Evolutionary conservation across 2,888 invertebrate species (phyloP).

Genomic region (Leucophenga montana): DNA sequence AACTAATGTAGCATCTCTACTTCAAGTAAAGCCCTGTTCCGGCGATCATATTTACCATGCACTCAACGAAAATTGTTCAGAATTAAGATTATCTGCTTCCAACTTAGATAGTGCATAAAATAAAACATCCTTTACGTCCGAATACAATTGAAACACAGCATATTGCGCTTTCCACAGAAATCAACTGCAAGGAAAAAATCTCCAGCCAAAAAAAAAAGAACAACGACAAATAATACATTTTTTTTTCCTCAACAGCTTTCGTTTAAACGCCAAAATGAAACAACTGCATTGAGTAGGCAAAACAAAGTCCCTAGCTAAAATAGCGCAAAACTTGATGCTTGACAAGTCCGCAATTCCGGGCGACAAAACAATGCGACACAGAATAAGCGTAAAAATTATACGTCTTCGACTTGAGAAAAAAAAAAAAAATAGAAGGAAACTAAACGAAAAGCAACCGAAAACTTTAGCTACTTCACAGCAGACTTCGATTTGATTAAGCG

Average conservation of each 20-base stretch:
- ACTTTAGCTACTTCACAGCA: background rate
- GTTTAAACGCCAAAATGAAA: conserved; percentile 34
- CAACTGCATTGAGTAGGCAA: conserved; percentile 54
- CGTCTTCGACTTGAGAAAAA: background rate
- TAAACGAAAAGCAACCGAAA: background rate
- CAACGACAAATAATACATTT: conserved; percentile 59
- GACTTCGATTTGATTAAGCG: conserved; percentile 17
- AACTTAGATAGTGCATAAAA: no score
- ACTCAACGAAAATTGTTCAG: no score
- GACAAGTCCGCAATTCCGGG: conserved; percentile 23
- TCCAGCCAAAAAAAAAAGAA: background rate
- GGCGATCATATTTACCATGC: no score
- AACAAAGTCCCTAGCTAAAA: conserved; percentile 4
- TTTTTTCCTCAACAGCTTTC: conserved; percentile 42
- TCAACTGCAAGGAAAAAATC: conserved; percentile 13
- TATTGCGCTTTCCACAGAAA: background rate
- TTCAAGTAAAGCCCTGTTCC: no score
- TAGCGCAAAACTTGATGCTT: background rate
- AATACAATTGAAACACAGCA: no score
- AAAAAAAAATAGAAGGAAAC: background rate
- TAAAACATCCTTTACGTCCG: no score
- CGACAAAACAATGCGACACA: conserved; percentile 12
- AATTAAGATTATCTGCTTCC: no score
- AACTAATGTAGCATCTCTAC: no score
- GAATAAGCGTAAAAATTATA: background rate